A percentile compares a stretch with the other conserved stretches of the same genome.
Evolutionary conservation across 2,113 vertebrate species (phyloP).

Genomic region (Chauna torquata): DNA sequence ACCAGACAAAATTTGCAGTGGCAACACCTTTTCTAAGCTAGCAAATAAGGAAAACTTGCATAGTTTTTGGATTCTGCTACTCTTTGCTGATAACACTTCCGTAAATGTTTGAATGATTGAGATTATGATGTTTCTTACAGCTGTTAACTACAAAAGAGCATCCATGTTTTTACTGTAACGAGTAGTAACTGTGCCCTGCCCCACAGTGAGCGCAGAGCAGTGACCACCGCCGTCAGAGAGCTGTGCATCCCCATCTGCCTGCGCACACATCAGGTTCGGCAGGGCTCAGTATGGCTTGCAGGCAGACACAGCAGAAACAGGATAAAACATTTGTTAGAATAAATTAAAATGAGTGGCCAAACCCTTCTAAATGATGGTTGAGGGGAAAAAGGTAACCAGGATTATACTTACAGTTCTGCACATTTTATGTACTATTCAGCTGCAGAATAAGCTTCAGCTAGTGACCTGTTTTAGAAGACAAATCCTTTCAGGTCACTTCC

Average conservation of each 20-base stretch:
- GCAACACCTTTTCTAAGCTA: neutral
- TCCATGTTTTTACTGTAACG: neutral
- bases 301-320: neutral
- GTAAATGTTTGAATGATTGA: neutral
- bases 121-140: neutral
- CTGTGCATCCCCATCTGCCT: neutral
- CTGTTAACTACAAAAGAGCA: neutral
- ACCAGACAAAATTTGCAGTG: neutral
- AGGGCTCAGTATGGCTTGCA: accelerated
- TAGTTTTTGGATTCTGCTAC: neutral
- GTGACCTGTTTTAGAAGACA: neutral
- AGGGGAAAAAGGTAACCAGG: neutral
- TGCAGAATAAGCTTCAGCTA: neutral
- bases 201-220: neutral
- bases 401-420: neutral
- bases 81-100: neutral
- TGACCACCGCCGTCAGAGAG: neutral
- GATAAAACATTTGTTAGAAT: neutral
- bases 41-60: neutral
- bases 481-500: neutral
- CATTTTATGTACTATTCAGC: neutral
- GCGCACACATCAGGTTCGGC: neutral
- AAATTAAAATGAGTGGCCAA: neutral
- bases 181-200: accelerated
- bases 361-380: neutral